phyloP scores from a whole-genome alignment of 2,888 invertebrate genomes.

The Lasius fuliginosus region DNA sequence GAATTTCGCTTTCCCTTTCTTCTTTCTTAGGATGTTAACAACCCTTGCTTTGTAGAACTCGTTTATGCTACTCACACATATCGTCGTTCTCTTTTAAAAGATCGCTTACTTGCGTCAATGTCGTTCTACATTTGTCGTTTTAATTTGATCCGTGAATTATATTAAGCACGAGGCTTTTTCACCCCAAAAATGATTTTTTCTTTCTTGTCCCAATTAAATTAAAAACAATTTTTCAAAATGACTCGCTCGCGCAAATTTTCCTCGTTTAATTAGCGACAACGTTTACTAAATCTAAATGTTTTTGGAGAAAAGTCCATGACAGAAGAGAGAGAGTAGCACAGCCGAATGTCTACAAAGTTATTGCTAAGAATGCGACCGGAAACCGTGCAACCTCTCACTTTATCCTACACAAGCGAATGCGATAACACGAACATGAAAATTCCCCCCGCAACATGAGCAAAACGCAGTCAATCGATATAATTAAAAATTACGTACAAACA shows the following conservation, averaged over 20 bases:
- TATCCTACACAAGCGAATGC: slow-evolving; percentile 60
- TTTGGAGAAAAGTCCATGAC: background rate
- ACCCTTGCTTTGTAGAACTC: slow-evolving; percentile 11
- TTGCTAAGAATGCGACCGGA: slow-evolving; percentile 2
- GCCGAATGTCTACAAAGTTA: slow-evolving; percentile 11
- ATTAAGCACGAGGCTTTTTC: background rate
- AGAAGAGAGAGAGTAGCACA: slow-evolving; percentile 2
- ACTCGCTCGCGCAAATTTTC: background rate
- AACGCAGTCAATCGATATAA: slow-evolving; percentile 80
- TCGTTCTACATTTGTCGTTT: background rate
- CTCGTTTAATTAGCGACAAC: background rate
- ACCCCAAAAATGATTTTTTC: background rate
- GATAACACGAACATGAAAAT: slow-evolving; percentile 70
- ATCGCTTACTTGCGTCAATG: background rate
- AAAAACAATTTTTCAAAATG: background rate
- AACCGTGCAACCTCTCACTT: slow-evolving; percentile 2
- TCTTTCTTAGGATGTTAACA: slow-evolving; percentile 27
- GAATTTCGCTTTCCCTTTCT: slow-evolving; percentile 42
- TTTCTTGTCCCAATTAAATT: background rate
- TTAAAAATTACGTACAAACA: slow-evolving; percentile 81
- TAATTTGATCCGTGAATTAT: background rate
- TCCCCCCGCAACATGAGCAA: slow-evolving; percentile 78
- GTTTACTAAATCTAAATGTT: background rate
- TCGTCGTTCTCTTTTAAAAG: slow-evolving; percentile 1
- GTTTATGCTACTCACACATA: background rate